These are phyloP conservation scores for Ondatra zibethicus DNA, from an alignment of 2,113 vertebrate genomes.

Conservation along the genomic window DNA sequence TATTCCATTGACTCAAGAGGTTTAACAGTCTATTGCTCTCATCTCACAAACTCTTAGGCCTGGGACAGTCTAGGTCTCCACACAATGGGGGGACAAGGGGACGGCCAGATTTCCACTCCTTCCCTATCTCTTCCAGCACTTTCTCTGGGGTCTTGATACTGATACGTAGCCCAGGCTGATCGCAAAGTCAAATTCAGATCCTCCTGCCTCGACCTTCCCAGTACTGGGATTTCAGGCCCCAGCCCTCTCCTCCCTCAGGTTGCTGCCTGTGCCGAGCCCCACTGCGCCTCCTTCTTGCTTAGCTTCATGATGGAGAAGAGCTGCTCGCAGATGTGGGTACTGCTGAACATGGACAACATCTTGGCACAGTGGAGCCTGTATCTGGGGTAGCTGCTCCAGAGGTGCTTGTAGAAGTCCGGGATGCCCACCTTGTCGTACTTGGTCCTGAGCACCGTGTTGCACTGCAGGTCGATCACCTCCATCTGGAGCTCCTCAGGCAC, in stretches of 20 bases:
- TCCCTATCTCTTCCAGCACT: background rate
- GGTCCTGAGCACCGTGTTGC: constrained; percentile 61
- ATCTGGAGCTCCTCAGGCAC: constrained; percentile 71
- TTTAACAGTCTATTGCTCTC: background rate
- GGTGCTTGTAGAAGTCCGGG: constrained; percentile 67
- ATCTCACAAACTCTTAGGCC: background rate
- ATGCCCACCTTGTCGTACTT: constrained; percentile 72
- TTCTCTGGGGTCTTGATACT: background rate
- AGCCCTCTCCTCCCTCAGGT: background rate
- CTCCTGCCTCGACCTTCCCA: background rate
- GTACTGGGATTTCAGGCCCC: background rate
- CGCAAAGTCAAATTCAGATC: background rate
- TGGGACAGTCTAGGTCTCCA: background rate
- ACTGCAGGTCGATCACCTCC: constrained; percentile 78
- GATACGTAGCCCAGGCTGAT: background rate
- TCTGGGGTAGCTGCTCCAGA: constrained; percentile 70
- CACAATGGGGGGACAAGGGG: background rate
- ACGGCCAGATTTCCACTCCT: background rate
- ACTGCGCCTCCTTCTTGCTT: constrained; percentile 58
- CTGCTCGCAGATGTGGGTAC: constrained; percentile 78
- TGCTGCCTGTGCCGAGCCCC: constrained; percentile 10
- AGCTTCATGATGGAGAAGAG: constrained; percentile 82
- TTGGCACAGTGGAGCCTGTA: constrained; percentile 64
- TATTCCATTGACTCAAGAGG: background rate
- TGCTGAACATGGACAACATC: constrained; percentile 79